Conservation (phyloP, 2,888 invertebrate genomes). For the Tachina grossa region DNA sequence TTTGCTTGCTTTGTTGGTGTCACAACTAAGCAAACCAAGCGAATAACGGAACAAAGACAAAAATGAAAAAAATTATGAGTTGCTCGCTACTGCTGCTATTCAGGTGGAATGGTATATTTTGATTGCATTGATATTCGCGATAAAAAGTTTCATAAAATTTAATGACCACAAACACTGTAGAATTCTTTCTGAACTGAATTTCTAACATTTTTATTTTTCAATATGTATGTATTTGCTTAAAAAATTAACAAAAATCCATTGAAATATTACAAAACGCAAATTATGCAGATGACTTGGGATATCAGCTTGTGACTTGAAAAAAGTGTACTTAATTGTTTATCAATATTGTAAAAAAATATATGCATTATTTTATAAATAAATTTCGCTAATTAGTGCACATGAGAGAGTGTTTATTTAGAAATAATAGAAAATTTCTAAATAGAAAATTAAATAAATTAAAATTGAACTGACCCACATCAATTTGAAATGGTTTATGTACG, state of each 20-base stretch:
- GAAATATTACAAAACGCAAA: slow-evolving; percentile 18
- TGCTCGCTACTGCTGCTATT: background rate
- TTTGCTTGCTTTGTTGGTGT: background rate
- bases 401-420: background rate
- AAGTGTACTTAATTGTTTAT: slow-evolving; percentile 30
- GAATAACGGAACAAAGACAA: too few species aligned
- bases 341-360: slow-evolving; percentile 11
- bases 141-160: background rate
- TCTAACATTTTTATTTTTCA: background rate
- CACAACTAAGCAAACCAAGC: background rate
- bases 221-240: slow-evolving; percentile 18
- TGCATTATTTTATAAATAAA: slow-evolving; percentile 10
- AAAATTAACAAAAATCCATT: slow-evolving; percentile 26
- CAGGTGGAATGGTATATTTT: background rate
- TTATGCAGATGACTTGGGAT: slow-evolving; percentile 43
- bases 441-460: background rate
- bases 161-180: background rate
- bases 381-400: slow-evolving; percentile 12
- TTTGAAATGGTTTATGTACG: background rate
- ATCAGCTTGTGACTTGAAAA: slow-evolving; percentile 37
- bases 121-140: background rate
- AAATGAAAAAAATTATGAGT: background rate
- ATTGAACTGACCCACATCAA: slow-evolving; percentile 10
- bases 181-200: background rate
- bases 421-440: too few species aligned